Evolutionary conservation across 2,797 vertebrate genomes (phyloP), one percentile per base, ranked within the genome.

Genomic region (Rachycentron canadum): DNA sequence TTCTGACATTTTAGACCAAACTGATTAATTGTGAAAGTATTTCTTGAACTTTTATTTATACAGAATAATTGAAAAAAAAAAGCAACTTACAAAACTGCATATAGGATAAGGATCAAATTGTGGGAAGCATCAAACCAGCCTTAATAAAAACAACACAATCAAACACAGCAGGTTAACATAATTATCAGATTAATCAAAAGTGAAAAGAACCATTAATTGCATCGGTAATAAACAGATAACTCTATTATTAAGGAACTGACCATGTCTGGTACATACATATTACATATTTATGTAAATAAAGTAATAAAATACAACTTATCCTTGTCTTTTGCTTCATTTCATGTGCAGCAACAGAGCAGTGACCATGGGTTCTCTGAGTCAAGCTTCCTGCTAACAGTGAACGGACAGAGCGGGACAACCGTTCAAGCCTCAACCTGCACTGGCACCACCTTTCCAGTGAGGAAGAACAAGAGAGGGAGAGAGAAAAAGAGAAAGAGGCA

Each of bases 381-480:
- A 32, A 72, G 75, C 65, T 79, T 87, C 45, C 69, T 90, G 82
- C 77, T 88, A 87, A 79, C 82, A 78, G 66, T 63, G 56, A 74
- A 76, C 70, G 30, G 59, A 81, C 69, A 28, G 17, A 79, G 57
- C 2, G 17, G 78, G 79, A 78, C 79, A 50, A 34, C 60, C 14
- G 75, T 84, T 86, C 78, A 47, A 56, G 70, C 64, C 78, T 74
- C 76, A 84, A 58, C 69, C 69, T 72, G 69, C 49, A 72, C 71
- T 32, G 65, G 57, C 78, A 68, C 43, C 73, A 75, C 72, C 84
- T 81, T 74, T 66, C 80, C 79, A 62, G 60, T 7, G 34, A 84
- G 74, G 59, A 78, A 73, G 80, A 76, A 61, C 71, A 68, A 58
- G 65, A 72, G 55, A 56, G 43, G 76, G 68, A 64, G 81, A 76